A percentile compares a stretch with the other conserved stretches of the same genome.
Conservation (phyloP, 1,140 invertebrate species). For the Drosophila bifasciata region DNA sequence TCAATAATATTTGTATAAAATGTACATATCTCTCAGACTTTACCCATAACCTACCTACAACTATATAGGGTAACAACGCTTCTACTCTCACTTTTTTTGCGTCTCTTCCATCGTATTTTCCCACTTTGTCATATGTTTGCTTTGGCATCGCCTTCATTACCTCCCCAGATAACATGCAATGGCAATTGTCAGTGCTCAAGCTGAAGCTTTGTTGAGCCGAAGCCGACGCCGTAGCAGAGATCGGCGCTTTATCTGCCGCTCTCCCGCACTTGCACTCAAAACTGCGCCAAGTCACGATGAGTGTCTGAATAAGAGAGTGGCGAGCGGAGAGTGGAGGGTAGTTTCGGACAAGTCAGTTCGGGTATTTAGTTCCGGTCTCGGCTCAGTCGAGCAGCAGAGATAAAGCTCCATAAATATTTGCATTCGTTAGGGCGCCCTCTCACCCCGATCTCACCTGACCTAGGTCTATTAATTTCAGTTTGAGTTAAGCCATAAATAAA, state of each 20-base stretch:
- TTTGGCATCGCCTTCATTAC: slow-evolving; percentile 27
- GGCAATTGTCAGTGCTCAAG: slow-evolving; percentile 10
- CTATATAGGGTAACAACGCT: not conserved
- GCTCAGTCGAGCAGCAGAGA: slow-evolving; percentile 17
- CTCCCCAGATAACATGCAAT: slow-evolving; percentile 44
- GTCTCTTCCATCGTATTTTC: slow-evolving; percentile 4
- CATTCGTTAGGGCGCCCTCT: too few species aligned
- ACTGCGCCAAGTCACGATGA: slow-evolving; percentile 32
- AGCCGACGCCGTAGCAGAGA: not conserved
- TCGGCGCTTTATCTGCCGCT: slow-evolving; percentile 9
- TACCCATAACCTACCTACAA: too few species aligned
- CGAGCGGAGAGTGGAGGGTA: too few species aligned
- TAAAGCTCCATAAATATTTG: slow-evolving; percentile 13
- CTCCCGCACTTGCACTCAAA: not conserved
- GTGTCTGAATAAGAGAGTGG: not conserved
- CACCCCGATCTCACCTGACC: too few species aligned
- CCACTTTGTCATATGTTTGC: slow-evolving; percentile 20
- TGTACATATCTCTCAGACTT: too few species aligned
- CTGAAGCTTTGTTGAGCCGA: slow-evolving; percentile 24
- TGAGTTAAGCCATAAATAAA: slow-evolving; percentile 38
- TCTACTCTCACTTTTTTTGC: not conserved
- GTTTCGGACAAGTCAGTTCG: too few species aligned
- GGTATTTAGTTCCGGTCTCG: slow-evolving; percentile 4
- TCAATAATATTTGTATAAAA: too few species aligned
- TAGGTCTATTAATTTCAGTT: not conserved